Evolutionary conservation across 2,113 vertebrate genomes (phyloP).

Genomic region (Polyodon spathula): DNA sequence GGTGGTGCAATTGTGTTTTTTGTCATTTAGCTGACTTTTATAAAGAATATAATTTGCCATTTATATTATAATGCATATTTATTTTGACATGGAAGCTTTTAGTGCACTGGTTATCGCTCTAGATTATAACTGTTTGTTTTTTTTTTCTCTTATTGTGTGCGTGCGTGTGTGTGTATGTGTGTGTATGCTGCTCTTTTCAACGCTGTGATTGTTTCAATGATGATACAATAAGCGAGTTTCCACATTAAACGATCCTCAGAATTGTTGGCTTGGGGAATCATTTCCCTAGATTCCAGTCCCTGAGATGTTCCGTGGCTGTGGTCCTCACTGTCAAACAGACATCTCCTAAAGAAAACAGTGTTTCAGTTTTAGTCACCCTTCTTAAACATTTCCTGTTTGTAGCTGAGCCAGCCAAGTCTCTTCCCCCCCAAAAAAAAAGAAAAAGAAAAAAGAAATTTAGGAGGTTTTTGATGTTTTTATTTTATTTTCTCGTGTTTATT

Average conservation of each 20-base stretch:
- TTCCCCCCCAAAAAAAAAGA: too few species aligned
- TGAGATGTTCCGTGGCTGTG: not conserved
- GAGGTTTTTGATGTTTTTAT: too few species aligned
- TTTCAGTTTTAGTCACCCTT: too few species aligned
- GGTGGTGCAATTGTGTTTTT: not conserved
- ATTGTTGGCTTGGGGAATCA: slow-evolving; percentile 18
- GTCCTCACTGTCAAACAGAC: too few species aligned
- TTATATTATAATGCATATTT: slow-evolving; percentile 48
- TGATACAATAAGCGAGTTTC: slow-evolving; percentile 14
- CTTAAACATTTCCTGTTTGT: too few species aligned
- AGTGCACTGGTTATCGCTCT: slow-evolving; percentile 6
- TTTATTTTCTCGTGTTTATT: too few species aligned
- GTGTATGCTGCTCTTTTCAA: slow-evolving; percentile 7
- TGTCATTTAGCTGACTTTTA: slow-evolving; percentile 39
- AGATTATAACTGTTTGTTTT: slow-evolving; percentile 10
- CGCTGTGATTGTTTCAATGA: slow-evolving; percentile 16
- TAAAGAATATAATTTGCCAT: slow-evolving; percentile 59
- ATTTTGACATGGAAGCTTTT: slow-evolving; percentile 32
- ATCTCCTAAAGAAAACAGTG: too few species aligned
- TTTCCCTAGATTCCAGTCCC: slow-evolving; percentile 11
- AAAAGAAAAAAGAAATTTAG: too few species aligned
- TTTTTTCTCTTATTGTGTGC: slow-evolving; percentile 19
- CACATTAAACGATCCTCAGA: slow-evolving; percentile 21
- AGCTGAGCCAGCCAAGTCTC: too few species aligned
- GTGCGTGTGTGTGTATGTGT: too few species aligned